Conservation (phyloP, 2,888 invertebrate species). For the Lepidocyrtoides sp. region DNA sequence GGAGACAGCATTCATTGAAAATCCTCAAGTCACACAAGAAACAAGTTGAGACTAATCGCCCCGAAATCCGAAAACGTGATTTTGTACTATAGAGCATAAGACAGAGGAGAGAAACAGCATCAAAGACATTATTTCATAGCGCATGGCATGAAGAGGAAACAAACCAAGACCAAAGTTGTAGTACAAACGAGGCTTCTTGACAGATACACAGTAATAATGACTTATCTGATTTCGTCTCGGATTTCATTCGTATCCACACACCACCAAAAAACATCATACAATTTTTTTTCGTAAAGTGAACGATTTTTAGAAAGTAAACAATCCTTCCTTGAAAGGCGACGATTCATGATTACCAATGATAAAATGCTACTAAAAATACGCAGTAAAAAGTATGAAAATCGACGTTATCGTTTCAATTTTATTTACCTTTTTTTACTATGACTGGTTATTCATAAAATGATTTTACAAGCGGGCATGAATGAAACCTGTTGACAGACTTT, state of each 20-base stretch:
- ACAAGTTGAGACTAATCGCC: conserved; percentile 68
- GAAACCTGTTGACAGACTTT: conserved; percentile 74
- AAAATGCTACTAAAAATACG: conserved; percentile 6
- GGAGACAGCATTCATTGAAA: conserved; percentile 22
- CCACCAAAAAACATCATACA: background rate
- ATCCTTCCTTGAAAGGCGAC: background rate
- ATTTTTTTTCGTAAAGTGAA: conserved; percentile 12
- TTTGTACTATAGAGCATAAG: conserved; percentile 5
- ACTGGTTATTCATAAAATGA: background rate
- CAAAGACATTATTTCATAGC: conserved; percentile 38
- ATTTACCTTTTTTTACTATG: background rate
- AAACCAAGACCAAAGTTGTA: conserved; percentile 48
- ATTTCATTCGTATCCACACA: conserved; percentile 44
- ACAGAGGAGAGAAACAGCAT: background rate
- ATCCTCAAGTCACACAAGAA: conserved; percentile 52
- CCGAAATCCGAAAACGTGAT: conserved; percentile 72
- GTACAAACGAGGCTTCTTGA: conserved; percentile 54
- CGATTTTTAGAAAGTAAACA: conserved; percentile 57
- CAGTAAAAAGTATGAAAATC: conserved; percentile 38
- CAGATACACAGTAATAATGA: conserved; percentile 57
- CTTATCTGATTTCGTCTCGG: conserved; percentile 63
- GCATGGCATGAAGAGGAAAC: conserved; percentile 40
- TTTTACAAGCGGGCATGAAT: background rate
- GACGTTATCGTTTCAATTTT: background rate
- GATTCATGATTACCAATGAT: conserved; percentile 4